Evolutionary conservation across 1,140 invertebrate genomes (phyloP).

Genomic region (Drosophila lowei): DNA sequence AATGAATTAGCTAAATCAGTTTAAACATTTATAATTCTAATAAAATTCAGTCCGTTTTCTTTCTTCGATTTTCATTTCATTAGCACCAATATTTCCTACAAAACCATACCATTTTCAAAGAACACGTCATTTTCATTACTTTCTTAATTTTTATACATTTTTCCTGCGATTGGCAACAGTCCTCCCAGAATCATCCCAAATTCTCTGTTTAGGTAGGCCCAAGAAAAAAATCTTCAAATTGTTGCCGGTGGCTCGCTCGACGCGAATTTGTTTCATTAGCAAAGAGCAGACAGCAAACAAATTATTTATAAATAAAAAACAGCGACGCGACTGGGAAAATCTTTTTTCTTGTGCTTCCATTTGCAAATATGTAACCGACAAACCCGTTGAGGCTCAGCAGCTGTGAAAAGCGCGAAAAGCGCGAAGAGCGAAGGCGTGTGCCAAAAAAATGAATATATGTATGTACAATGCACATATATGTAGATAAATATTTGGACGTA

Average conservation of each 20-base stretch:
- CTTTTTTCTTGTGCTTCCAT: conserved; percentile 19
- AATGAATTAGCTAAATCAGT: too few species aligned
- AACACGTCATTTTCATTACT: too few species aligned
- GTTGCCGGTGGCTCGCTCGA: not conserved
- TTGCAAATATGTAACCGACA: conserved; percentile 30
- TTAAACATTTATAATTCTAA: too few species aligned
- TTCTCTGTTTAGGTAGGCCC: not conserved
- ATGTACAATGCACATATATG: not conserved
- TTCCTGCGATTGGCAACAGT: too few species aligned
- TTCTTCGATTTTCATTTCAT: too few species aligned
- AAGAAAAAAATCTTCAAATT: conserved; percentile 6
- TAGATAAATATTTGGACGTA: conserved; percentile 22
- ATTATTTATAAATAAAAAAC: conserved; percentile 41
- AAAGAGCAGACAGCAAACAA: conserved; percentile 40
- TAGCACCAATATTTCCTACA: too few species aligned
- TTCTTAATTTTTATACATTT: too few species aligned
- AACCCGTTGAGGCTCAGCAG: conserved; percentile 36
- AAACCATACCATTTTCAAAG: too few species aligned
- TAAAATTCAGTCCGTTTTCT: too few species aligned
- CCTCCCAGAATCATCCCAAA: too few species aligned
- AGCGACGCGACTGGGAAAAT: conserved; percentile 19
- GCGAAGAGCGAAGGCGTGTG: conserved; percentile 48
- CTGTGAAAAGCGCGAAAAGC: conserved; percentile 28
- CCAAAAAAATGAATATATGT: conserved; percentile 40
- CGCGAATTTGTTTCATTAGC: conserved; percentile 7